Base-by-base conservation (phyloP, 2,888 invertebrate genomes). In the Lasioglossum pauxillum region DNA sequence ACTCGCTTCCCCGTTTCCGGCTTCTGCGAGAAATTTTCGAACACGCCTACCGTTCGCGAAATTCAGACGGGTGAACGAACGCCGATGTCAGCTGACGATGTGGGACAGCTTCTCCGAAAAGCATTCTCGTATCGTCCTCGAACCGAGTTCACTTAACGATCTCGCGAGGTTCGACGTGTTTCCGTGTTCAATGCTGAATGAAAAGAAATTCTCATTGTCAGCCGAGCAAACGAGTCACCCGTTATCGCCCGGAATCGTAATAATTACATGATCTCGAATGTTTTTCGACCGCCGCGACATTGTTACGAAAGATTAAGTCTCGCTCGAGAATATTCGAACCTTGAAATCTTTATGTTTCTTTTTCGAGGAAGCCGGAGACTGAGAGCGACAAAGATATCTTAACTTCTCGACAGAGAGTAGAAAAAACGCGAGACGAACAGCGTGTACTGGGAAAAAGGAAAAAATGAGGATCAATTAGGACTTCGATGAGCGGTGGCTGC, bases 401-500 rank as follows among this genome's bases (percentile, higher is more conserved):
- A 41, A n/a, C 23, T 46, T 23, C 60, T 19, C 7, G 23, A 23
- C 53, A 2, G 8, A 16, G 23, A 41, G 16, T n/a, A 23, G 12
- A 41, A 35, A 46, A 38, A 41, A 74, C 76, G 2, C 16, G 72
- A 27, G 8, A 69, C 23, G 41, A 12, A 7, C 14, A n/a, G 44
- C 19, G 23, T 53, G 35, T 71, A 44, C 38, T 53, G n/a, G 72
- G 78, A 74, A 75, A 7, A 31, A 31, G 31, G 31, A 31, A 31
- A 31, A 31, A 27, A 67, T 69, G 57, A 84, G 31, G 76, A 35
- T 31, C n/a, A 57, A 72, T 82, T 74, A 64, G 64, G 46, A 69
- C 27, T 76, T 82, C 74, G 78, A 82, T 72, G 72, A 67, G 73
- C 53, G 53, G 23, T 27, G 60, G 27, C 27, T 75, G 49, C 67